Evolutionary conservation across 1,140 invertebrate species (phyloP).

Genomic region (Drosophila sp.): DNA sequence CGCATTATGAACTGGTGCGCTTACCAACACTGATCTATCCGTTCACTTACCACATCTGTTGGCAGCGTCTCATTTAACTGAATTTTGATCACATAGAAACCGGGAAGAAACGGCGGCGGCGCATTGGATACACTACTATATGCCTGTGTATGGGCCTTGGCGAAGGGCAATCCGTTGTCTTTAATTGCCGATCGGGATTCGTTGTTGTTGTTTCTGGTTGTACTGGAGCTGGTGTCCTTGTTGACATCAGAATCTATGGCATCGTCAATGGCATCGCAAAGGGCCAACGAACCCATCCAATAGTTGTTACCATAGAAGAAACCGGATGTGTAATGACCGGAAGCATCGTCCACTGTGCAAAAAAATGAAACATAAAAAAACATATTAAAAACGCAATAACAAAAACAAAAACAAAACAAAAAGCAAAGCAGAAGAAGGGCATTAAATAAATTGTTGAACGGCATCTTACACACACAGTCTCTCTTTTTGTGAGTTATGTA

Average conservation of each 20-base stretch:
- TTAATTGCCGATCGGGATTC: slow-evolving; percentile 24
- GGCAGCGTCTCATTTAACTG: slow-evolving; percentile 83
- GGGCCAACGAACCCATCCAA: slow-evolving; percentile 90
- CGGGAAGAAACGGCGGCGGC: slow-evolving; percentile 85
- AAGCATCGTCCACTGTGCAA: slow-evolving; percentile 90
- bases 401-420: slow-evolving; percentile 58
- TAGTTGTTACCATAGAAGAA: slow-evolving; percentile 94
- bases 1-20: too few species aligned
- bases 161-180: slow-evolving; percentile 66
- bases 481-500: slow-evolving; percentile 30
- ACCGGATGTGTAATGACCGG: slow-evolving; percentile 90
- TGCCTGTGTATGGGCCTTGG: slow-evolving; percentile 73
- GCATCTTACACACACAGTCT: background rate
- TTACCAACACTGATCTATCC: background rate
- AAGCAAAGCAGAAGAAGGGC: slow-evolving; percentile 26
- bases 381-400: background rate
- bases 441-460: slow-evolving; percentile 7
- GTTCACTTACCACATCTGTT: slow-evolving; percentile 83
- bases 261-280: slow-evolving; percentile 88
- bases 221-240: slow-evolving; percentile 51
- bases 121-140: slow-evolving; percentile 73
- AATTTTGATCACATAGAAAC: slow-evolving; percentile 86
- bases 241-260: slow-evolving; percentile 14
- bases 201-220: slow-evolving; percentile 24
- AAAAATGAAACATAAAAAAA: background rate